A percentile compares a stretch with the other conserved stretches of the same genome.
These are phyloP conservation scores for Caenorhabditis latens DNA, from an alignment of 1,140 invertebrate genomes.

Conservation along the genomic window DNA sequence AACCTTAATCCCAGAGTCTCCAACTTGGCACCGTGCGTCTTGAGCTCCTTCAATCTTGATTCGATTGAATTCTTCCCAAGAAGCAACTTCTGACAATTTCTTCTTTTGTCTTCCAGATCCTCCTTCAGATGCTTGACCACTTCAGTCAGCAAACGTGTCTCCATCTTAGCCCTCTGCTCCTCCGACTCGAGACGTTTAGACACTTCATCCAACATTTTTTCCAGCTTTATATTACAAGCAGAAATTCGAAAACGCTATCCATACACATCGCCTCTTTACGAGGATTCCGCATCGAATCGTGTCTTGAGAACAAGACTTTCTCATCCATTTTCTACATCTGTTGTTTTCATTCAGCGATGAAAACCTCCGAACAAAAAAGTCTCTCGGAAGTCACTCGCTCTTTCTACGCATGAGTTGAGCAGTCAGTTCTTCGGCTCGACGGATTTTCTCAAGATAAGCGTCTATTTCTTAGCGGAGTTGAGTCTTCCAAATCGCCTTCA, in stretches of 20 bases:
- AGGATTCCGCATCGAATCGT: slow-evolving; percentile 52
- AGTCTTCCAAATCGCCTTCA: slow-evolving; percentile 91
- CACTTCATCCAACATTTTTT: neutral
- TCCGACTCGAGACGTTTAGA: slow-evolving; percentile 17
- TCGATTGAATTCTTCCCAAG: slow-evolving; percentile 95
- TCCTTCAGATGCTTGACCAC: too few relatives aligned
- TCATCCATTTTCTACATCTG: slow-evolving; percentile 87
- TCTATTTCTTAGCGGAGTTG: slow-evolving; percentile 49
- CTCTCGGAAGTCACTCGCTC: slow-evolving; percentile 35
- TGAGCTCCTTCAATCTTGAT: slow-evolving; percentile 92
- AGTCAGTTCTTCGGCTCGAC: slow-evolving; percentile 58
- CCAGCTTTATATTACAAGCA: slow-evolving; percentile 29
- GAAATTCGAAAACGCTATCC: slow-evolving; percentile 24
- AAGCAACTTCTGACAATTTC: slow-evolving; percentile 93
- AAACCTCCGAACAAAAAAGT: slow-evolving; percentile 45
- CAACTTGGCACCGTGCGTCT: slow-evolving; percentile 81
- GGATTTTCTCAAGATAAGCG: neutral
- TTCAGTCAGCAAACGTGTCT: too few relatives aligned
- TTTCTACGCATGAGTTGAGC: slow-evolving; percentile 38
- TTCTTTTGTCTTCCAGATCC: too few relatives aligned
- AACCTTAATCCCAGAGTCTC: slow-evolving; percentile 51
- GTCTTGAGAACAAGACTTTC: slow-evolving; percentile 70
- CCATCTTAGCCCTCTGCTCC: slow-evolving; percentile 79
- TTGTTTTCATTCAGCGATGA: slow-evolving; percentile 91
- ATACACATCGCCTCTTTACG: slow-evolving; percentile 27